Base-by-base conservation (phyloP, 2,113 vertebrate species). In the Labeo catla region DNA sequence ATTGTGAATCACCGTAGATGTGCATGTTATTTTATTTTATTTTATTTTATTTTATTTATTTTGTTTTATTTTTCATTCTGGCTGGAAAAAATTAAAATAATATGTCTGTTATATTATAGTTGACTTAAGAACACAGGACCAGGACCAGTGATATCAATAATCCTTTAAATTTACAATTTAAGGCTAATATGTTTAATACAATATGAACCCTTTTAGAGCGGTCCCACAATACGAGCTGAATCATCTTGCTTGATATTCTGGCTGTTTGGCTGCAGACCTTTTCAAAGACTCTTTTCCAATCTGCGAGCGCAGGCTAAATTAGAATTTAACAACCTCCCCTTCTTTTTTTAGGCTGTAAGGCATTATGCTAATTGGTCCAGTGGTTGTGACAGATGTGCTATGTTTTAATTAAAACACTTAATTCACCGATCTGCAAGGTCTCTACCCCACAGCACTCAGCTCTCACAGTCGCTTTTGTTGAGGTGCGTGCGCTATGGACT, bases 361-460 rank as follows among this genome's bases (percentile, higher is more conserved):
- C 86, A 76, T 81, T 87, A 87, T 86, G 87, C 87, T 90, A 90
- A 91, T 90, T 84, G 87, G 84, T 57, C 45, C 52, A 83, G 86
- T 84, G 83, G 61, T 83, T 84, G 87, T 89, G 91, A 90, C 89
- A 90, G 84, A 89, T 89, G 87, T 89, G 85, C 61, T 79, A 19
- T 83, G 80, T 88, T 91, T 88, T 89, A 92, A 92, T 91, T 91
- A 90, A 90, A 87, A 59, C 76, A 61, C 79, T 47, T 68, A 81
- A 63, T 73, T 84, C 77, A 85, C 77, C 16, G 79, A 85, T 88
- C 84, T 82, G 83, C 87, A 77, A 73, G 82, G 65, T 65, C 83
- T 85, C 28, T 52, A 39, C 76, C 76, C 63, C 76, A 61, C 49
- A 73, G 66, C 66, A 61, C 77, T 84, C 34, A 11, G 65, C 61